Evolutionary conservation across 2,888 invertebrate species (phyloP), one percentile per base, ranked within the genome.

Genomic region (Erpobdella octoculata): DNA sequence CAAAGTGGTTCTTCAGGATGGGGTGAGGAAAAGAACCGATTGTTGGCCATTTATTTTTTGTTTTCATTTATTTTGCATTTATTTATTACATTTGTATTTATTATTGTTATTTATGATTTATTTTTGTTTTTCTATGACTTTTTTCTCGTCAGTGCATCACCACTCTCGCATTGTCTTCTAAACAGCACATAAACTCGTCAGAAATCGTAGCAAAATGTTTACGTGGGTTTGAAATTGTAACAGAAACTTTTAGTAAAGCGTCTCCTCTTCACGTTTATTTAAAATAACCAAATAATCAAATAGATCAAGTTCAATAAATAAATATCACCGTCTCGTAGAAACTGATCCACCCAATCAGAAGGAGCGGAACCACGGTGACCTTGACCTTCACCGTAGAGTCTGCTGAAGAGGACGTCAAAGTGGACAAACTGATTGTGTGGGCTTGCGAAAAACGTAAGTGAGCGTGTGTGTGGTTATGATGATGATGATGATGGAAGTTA

Each of bases 381-480:
- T 2, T 67, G 2, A 46, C 18, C 21, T 46, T 67, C 18, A 67
- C 31, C 31, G 8, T 58, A 4, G 18, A 21, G 1, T 21, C 48
- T 6, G 69, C 15, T 28, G 33, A 21, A 0, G 18, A 8, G 25
- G 36, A n/a, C n/a, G n/a, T 69, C 35, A 36, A 4, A 36, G 15
- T 48, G 15, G n/a, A 58, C n/a, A 69, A 48, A 6, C 58, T 58
- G 18, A 69, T 58, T 2, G 15, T 69, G 21, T 69, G 69, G 69
- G 58, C 21, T n/a, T 69, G 69, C 36, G 35, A 69, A 58, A 36
- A 48, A 53, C 28, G 69, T 69, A 53, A 53, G 12, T 25, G 28
- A 4, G 12, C 8, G 21, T 53, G 53, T 25, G 28, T 12, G 5
- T n/a, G n/a, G n/a, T n/a, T n/a, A n/a, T n/a, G n/a, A n/a, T n/a